phyloP scores from a whole-genome alignment of 1,140 invertebrate species.

The Scaptomyza pallida region DNA sequence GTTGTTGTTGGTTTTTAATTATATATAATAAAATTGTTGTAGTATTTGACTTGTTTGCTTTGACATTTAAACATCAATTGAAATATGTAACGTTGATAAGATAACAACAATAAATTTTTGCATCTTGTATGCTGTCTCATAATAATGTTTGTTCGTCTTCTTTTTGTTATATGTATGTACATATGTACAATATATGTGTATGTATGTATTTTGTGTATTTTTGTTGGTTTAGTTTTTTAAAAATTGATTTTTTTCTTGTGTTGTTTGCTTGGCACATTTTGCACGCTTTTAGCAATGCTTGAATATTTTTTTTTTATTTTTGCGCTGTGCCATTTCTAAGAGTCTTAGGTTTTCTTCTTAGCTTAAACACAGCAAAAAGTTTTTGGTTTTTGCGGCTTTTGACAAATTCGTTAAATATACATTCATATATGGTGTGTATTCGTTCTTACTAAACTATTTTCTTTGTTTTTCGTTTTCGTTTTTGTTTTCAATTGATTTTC shows the following conservation, averaged over 20 bases:
- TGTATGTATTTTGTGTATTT: slow-evolving; percentile 13
- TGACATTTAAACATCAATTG: slow-evolving; percentile 19
- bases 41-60: slow-evolving; percentile 12
- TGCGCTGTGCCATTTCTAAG: background rate
- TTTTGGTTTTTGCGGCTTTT: slow-evolving; percentile 1
- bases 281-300: slow-evolving; percentile 17
- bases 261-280: slow-evolving; percentile 42
- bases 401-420: slow-evolving; percentile 30
- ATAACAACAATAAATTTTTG: slow-evolving; percentile 14
- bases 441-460: slow-evolving; percentile 15
- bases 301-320: background rate
- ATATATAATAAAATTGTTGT: background rate
- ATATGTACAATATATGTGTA: background rate
- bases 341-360: slow-evolving; percentile 1
- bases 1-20: too few relatives aligned
- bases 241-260: background rate
- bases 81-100: slow-evolving; percentile 17
- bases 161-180: slow-evolving; percentile 5
- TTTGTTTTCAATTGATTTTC: slow-evolving; percentile 16
- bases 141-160: background rate
- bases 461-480: background rate
- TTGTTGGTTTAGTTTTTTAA: slow-evolving; percentile 1
- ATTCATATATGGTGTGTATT: background rate
- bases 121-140: slow-evolving; percentile 5
- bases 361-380: slow-evolving; percentile 27